These are phyloP conservation scores for Phainopepla nitens DNA, from an alignment of 2,113 vertebrate species.

Conservation along the genomic window DNA sequence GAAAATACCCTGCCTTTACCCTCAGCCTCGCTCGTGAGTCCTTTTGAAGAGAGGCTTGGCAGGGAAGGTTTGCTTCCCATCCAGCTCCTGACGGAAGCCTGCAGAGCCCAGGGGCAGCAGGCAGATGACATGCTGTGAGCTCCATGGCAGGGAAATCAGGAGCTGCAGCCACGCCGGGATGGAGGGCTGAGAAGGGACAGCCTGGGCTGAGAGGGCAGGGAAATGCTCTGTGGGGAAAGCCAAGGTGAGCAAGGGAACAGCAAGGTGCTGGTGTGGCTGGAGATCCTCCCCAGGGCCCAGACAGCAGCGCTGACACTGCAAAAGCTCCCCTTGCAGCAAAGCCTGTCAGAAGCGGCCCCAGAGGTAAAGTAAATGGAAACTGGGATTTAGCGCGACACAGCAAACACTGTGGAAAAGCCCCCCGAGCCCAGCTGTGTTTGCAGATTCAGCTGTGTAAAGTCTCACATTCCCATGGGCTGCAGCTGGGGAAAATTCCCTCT, in stretches of 20 bases:
- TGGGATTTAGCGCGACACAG: not conserved
- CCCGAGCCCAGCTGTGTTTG: slow-evolving; percentile 44
- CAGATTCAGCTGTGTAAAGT: slow-evolving; percentile 34
- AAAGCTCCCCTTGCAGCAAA: not conserved
- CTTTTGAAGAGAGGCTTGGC: slow-evolving; percentile 1
- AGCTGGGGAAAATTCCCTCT: not conserved
- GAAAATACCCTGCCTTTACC: slow-evolving; percentile 16
- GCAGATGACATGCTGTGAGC: fast-evolving
- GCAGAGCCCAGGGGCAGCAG: not conserved
- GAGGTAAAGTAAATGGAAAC: slow-evolving; percentile 27
- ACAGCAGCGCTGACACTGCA: not conserved
- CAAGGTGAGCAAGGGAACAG: not conserved
- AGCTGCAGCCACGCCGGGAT: fast-evolving
- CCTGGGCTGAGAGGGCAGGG: not conserved
- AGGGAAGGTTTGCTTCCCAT: not conserved
- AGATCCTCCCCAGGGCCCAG: not conserved
- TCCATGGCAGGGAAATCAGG: not conserved
- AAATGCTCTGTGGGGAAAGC: fast-evolving
- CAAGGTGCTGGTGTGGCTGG: not conserved
- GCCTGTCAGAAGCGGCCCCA: not conserved
- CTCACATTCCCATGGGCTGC: slow-evolving; percentile 19
- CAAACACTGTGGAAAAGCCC: slow-evolving; percentile 31
- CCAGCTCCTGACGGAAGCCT: not conserved
- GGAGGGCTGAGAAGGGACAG: not conserved
- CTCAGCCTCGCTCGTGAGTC: not conserved